phyloP scores from a whole-genome alignment of 2,113 vertebrate species.

The Muntiacus muntjak region DNA sequence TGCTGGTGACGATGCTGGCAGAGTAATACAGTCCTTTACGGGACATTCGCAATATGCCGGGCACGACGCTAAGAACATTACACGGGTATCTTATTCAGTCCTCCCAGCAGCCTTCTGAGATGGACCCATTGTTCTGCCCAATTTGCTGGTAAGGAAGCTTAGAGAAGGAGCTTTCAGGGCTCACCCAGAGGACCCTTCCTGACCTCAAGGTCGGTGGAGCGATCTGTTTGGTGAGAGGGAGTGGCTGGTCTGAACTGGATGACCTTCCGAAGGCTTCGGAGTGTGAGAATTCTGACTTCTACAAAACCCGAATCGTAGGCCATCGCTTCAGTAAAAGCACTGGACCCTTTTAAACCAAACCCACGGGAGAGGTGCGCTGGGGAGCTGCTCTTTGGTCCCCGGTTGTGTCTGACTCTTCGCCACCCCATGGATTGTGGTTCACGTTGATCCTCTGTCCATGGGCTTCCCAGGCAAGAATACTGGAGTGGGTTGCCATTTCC shows the following conservation, averaged over 20 bases:
- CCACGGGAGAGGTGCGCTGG: rapidly evolving
- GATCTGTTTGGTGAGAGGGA: not conserved
- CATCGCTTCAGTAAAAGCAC: rapidly evolving
- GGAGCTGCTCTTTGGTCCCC: not conserved
- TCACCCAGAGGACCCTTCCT: not conserved
- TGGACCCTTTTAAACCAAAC: not conserved
- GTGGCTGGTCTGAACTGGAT: not conserved
- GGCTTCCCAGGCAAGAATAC: not conserved
- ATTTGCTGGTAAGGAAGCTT: not conserved
- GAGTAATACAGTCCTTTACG: not conserved
- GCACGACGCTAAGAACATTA: not conserved
- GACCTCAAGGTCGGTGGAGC: rapidly evolving
- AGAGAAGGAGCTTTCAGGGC: not conserved
- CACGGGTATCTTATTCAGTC: not conserved
- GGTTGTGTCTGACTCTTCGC: not conserved
- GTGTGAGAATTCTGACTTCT: not conserved
- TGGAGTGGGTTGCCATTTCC: not conserved
- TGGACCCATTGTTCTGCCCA: not conserved
- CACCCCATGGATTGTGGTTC: not conserved
- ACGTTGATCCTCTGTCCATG: not conserved
- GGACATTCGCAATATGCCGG: not conserved
- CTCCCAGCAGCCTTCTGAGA: not conserved
- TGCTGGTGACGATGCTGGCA: rapidly evolving
- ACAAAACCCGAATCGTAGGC: rapidly evolving
- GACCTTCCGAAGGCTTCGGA: not conserved